Conservation (phyloP, 2,113 vertebrate species). For the Propithecus coquereli region DNA sequence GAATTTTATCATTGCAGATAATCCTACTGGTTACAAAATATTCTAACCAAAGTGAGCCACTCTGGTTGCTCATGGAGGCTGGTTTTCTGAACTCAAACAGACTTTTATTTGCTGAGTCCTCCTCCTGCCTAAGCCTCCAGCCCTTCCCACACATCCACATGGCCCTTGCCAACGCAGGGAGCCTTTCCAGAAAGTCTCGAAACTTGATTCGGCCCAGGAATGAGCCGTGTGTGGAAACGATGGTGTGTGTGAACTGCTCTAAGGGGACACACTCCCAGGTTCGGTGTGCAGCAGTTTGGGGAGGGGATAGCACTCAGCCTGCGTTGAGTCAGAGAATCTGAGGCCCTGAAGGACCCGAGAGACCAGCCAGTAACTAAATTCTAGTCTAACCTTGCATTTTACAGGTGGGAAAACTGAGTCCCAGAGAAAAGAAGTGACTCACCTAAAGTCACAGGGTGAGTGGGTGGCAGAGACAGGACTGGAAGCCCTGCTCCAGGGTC, state of each 20-base stretch:
- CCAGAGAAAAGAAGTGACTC: neutral
- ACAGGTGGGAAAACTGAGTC: neutral
- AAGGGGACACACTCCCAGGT: neutral
- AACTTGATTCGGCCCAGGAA: neutral
- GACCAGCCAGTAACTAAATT: neutral
- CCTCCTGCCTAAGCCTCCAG: neutral
- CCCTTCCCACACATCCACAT: neutral
- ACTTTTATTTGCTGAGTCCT: neutral
- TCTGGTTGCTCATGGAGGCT: constrained; percentile 2
- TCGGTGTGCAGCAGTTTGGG: neutral
- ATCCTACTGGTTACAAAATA: constrained; percentile 66
- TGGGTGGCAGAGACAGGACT: neutral
- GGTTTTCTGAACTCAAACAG: neutral
- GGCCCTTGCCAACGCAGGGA: neutral
- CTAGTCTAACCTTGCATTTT: neutral
- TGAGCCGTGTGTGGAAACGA: neutral
- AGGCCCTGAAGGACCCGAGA: neutral
- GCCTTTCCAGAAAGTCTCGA: neutral
- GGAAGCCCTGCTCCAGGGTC: too few relatives aligned
- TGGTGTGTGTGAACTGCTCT: neutral
- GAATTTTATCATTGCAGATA: constrained; percentile 77
- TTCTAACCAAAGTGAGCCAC: constrained; percentile 58
- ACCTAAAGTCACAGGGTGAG: neutral
- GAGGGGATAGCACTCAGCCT: neutral
- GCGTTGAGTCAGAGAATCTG: neutral